Evolutionary conservation across 2,888 invertebrate species (phyloP).

Genomic region (Spilosoma lubricipeda): DNA sequence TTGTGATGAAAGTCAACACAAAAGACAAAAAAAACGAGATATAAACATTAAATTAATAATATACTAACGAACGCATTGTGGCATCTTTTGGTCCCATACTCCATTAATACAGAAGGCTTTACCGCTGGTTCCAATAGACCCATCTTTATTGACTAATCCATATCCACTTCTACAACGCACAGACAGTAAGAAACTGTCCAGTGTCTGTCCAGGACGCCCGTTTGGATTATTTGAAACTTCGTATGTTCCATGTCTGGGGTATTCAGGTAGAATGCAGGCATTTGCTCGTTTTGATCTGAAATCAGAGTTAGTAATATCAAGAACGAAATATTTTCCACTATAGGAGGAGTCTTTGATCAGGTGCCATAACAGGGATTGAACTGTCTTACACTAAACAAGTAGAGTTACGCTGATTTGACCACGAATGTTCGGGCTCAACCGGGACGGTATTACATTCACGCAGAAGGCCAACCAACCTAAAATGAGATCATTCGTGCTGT

Average conservation of each 20-base stretch:
- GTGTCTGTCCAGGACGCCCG: background rate
- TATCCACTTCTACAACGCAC: background rate
- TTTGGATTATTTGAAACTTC: background rate
- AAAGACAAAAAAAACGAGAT: background rate
- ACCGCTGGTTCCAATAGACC: background rate
- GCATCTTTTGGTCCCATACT: conserved; percentile 1
- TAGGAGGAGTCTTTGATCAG: no score
- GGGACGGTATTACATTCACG: no score
- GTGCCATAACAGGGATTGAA: no score
- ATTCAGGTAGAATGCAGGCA: background rate
- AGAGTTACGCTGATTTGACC: no score
- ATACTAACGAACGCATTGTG: conserved; percentile 7
- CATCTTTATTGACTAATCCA: background rate
- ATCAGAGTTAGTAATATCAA: background rate
- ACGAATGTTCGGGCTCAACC: no score
- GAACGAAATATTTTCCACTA: no score
- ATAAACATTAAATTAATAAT: background rate
- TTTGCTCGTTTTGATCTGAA: background rate
- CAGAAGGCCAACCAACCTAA: no score
- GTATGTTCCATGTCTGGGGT: background rate
- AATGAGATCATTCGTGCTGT: no score
- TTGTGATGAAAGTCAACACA: no score
- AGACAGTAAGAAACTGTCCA: background rate
- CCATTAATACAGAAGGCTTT: background rate
- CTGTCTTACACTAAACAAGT: no score